Evolutionary conservation across 2,888 invertebrate genomes (phyloP).

Genomic region (Ommatoiulus sabulosus): DNA sequence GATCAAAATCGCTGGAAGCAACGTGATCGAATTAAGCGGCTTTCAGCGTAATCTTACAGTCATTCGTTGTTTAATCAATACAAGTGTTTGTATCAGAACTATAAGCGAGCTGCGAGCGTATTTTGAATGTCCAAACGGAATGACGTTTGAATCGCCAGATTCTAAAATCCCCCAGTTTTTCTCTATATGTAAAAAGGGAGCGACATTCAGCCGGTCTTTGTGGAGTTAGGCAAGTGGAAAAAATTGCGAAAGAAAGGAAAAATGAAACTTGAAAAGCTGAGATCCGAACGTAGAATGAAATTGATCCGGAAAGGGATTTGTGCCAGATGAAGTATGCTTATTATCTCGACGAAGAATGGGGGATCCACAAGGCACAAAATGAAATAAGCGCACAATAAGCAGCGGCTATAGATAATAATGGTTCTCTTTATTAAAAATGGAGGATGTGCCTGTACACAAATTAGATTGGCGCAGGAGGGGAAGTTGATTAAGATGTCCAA

Average conservation of each 20-base stretch:
- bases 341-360: neutral
- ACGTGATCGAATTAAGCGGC: too few species aligned
- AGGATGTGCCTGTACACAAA: neutral
- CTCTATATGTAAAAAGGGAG: too few species aligned
- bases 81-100: too few species aligned
- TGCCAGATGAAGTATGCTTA: constrained; percentile 9
- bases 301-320: constrained; percentile 2
- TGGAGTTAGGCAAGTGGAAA: neutral
- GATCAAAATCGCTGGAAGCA: too few species aligned
- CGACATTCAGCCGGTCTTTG: neutral
- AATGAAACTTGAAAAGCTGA: neutral
- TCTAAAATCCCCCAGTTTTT: too few species aligned
- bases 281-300: neutral
- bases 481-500: constrained; percentile 1
- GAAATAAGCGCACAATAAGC: constrained; percentile 4
- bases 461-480: neutral
- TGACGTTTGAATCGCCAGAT: too few species aligned
- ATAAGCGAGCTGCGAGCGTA: too few species aligned
- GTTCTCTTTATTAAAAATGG: neutral
- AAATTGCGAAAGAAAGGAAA: neutral
- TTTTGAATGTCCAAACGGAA: too few species aligned
- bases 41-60: too few species aligned
- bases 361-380: neutral
- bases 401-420: constrained; percentile 2
- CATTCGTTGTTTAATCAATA: too few species aligned